Evolutionary conservation across 2,797 vertebrate genomes (phyloP), one percentile per base, ranked within the genome.

Genomic region (Gadopsis marmoratus): DNA sequence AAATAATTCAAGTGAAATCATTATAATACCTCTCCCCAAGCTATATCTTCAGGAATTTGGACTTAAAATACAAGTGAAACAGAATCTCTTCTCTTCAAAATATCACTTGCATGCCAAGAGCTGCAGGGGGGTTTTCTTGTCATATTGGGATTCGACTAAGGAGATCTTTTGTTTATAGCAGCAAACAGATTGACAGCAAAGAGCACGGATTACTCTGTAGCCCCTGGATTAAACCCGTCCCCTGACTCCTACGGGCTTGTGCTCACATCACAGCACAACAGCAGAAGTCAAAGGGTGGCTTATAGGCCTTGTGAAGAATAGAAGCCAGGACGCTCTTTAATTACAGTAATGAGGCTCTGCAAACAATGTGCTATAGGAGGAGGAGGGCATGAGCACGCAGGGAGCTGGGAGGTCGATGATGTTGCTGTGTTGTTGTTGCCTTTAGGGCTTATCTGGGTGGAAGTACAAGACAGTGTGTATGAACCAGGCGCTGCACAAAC

Each of bases 341-440:
- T 91, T 84, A 85, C 75, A 86, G 87, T 67, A 69, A 87, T 84
- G 74, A 68, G 48, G 66, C 82, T 76, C 43, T n/a, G 77, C 45
- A 80, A 81, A 86, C 85, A 83, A 83, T 67, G 59, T 47, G 12
- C 37, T 48, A 50, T 39, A 48, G 62, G 63, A 82, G 69, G 50
- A 72, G 23, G 63, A 76, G 66, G 63, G 79, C 60, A 65, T 5
- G 51, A 17, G 39, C 12, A 21, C 0, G 2, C 26, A 16, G 47
- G 51, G 37, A 62, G 79, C 67, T 47, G 65, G 17, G 41, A 83
- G 70, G 74, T 79, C 56, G 54, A 71, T 70, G 79, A 21, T 81
- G 50, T 51, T 78, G 70, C 45, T 39, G 37, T 82, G 77, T 43
- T 77, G 70, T 59, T 68, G 50, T 75, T 71, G 71, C 71, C 81